A percentile compares a stretch with the other conserved stretches of the same genome.
phyloP scores from a whole-genome alignment of 2,797 vertebrate species.

The Microhierax caerulescens region DNA sequence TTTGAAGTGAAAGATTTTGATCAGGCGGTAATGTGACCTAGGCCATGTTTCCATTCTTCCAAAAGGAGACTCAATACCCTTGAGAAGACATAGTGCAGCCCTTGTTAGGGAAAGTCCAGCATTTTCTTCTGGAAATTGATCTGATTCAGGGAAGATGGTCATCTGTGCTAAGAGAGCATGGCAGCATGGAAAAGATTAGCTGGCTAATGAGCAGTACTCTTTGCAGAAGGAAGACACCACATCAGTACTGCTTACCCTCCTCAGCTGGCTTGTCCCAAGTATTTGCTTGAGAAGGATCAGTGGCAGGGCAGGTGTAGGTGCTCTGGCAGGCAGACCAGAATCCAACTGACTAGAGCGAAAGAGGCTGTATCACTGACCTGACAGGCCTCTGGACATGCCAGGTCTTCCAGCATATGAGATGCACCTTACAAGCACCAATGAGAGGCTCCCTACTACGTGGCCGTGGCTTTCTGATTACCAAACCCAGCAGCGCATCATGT shows the following conservation, averaged over 20 bases:
- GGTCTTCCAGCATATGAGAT: neutral
- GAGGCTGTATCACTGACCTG: neutral
- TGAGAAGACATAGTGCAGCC: neutral
- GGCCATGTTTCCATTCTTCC: neutral
- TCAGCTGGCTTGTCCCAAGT: neutral
- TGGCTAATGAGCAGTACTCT: neutral
- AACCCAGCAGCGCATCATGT: fast-evolving
- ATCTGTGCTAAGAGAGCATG: neutral
- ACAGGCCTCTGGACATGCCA: neutral
- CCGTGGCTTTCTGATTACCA: neutral
- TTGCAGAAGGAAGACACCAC: neutral
- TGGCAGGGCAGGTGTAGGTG: neutral
- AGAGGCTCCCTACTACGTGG: neutral
- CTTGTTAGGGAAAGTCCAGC: neutral
- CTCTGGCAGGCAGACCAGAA: neutral
- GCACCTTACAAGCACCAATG: neutral
- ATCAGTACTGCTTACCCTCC: neutral
- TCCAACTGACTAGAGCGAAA: neutral
- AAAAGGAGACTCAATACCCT: neutral
- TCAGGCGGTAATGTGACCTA: neutral
- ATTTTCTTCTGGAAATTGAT: neutral
- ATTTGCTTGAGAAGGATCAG: neutral
- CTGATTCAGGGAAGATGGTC: neutral
- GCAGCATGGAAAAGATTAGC: neutral
- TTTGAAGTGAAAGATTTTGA: neutral